Base-by-base conservation (phyloP, 2,888 invertebrate species). In the Cryptops parisi region DNA sequence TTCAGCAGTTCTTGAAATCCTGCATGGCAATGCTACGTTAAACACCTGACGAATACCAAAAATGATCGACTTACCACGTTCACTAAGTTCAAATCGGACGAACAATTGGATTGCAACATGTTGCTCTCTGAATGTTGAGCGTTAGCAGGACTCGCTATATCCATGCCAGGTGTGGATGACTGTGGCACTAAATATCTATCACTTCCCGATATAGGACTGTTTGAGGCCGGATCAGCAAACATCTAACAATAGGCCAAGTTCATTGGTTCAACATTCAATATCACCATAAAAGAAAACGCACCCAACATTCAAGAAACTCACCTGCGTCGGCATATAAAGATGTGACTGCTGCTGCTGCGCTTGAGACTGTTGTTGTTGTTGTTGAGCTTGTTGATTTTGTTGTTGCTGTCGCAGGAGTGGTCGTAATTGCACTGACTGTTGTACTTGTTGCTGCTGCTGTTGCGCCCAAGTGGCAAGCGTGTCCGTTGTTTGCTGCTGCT, bases 341-440 rank as follows among this genome's bases (percentile, higher is more conserved):
- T 3, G 25, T 23, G n/a, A n/a, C n/a, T n/a, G n/a, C n/a, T n/a
- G n/a, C 38, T 44, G 44, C 19, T 43, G 52, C 5, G 12, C 22
- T 19, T 24, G 44, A 17, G 25, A 17, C 44, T 12, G 27, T 2
- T 52, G 52, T 3, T 41, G 52, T 17, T 41, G 40, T 40, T 44
- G 57, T 21, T 54, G 54, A 21, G 55, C 54, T 25, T 56, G 53
- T 50, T 47, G 68, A 39, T 72, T 70, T 57, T 70, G 70, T 51
- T 78, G 77, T 22, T 26, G 47, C 44, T 12, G 43, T n/a, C n/a
- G n/a, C n/a, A n/a, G 19, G 4, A 47, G 19, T 22, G 46, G n/a
- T 21, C 12, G 5, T 19, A 12, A n/a, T 15, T 55, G 50, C 17
- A 50, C 50, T 33, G 48, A 46, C 27, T 61, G 56, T 41, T 57